Percentiles rank a stretch among this genome's conserved stretches.
phyloP scores from a whole-genome alignment of 2,888 invertebrate genomes.

The Amphipyra tragopoginis region DNA sequence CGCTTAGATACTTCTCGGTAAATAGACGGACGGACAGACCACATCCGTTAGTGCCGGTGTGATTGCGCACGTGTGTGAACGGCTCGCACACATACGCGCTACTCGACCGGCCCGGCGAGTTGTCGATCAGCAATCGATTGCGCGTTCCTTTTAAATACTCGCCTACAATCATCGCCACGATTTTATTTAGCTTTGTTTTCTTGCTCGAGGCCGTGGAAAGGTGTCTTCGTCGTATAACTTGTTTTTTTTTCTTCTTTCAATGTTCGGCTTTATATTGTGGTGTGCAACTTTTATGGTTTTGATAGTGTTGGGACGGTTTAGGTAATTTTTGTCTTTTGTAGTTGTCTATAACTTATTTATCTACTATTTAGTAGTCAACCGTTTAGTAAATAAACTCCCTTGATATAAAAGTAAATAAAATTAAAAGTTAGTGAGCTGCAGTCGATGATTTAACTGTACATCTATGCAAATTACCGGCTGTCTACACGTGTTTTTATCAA shows the following conservation, averaged over 20 bases:
- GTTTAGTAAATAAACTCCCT: too few relatives aligned
- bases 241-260: constrained; percentile 48
- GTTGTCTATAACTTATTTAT: too few relatives aligned
- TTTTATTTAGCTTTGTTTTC: constrained; percentile 65
- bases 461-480: too few relatives aligned
- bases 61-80: constrained; percentile 49
- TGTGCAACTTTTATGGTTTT: constrained; percentile 45
- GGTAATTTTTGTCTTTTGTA: constrained; percentile 12
- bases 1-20: constrained; percentile 63
- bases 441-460: too few relatives aligned
- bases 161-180: constrained; percentile 65
- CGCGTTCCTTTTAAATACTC: constrained; percentile 75
- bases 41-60: constrained; percentile 75
- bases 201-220: constrained; percentile 60
- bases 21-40: constrained; percentile 70
- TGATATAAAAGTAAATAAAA: too few relatives aligned
- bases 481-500: too few relatives aligned
- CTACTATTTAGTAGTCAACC: neutral
- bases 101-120: constrained; percentile 71
- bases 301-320: constrained; percentile 21
- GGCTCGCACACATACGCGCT: constrained; percentile 58
- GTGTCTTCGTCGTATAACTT: constrained; percentile 62
- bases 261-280: constrained; percentile 43
- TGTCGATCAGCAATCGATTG: constrained; percentile 81
- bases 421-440: too few relatives aligned